phyloP scores from a whole-genome alignment of 1,140 invertebrate species.

The Ruditapes philippinarum region DNA sequence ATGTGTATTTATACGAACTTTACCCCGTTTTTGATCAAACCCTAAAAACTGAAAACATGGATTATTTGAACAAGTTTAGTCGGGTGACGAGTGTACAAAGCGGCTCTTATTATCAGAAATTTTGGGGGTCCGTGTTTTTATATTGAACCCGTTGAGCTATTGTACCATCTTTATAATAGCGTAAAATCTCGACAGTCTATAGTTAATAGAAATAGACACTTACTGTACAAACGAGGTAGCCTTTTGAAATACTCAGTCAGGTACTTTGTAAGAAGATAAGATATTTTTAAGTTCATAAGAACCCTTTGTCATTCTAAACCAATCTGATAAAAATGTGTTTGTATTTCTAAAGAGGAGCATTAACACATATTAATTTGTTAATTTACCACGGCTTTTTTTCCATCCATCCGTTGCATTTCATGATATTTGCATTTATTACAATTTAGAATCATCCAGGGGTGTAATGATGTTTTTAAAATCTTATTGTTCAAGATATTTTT shows the following conservation, averaged over 20 bases:
- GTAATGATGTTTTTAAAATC: not conserved
- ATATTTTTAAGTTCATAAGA: slow-evolving; percentile 49
- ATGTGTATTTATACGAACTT: slow-evolving; percentile 41
- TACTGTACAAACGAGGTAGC: slow-evolving; percentile 44
- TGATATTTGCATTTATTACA: slow-evolving; percentile 49
- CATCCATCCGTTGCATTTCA: slow-evolving; percentile 39
- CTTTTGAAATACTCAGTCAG: slow-evolving; percentile 53
- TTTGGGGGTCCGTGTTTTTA: slow-evolving; percentile 44
- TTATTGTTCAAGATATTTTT: no score
- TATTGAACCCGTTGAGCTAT: slow-evolving; percentile 24
- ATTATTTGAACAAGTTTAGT: slow-evolving; percentile 36
- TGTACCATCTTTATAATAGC: slow-evolving; percentile 22
- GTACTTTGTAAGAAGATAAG: slow-evolving; percentile 43
- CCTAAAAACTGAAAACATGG: not conserved
- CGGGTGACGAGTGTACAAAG: slow-evolving; percentile 14
- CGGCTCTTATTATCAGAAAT: slow-evolving; percentile 43
- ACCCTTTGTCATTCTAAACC: slow-evolving; percentile 54
- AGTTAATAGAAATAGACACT: slow-evolving; percentile 58
- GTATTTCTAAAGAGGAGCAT: slow-evolving; percentile 43
- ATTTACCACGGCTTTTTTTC: slow-evolving; percentile 28
- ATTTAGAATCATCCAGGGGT: not conserved
- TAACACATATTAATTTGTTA: slow-evolving; percentile 69
- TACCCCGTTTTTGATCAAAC: slow-evolving; percentile 22
- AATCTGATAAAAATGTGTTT: slow-evolving; percentile 47
- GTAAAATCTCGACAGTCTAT: not conserved